Evolutionary conservation across 2,888 invertebrate species (phyloP).

Genomic region (Andrena flavipes): DNA sequence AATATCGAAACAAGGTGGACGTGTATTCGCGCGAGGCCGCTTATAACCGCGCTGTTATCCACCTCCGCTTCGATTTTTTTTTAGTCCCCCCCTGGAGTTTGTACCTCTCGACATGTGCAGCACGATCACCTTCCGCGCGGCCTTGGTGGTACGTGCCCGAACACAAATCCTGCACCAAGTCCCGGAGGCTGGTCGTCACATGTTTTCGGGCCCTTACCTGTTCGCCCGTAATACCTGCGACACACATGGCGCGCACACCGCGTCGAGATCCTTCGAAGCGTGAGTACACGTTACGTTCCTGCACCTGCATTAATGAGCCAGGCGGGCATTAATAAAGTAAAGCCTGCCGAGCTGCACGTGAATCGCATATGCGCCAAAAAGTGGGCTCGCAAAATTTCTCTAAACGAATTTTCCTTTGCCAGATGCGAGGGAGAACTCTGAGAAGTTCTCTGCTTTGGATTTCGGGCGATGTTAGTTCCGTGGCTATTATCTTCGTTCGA

Average conservation of each 20-base stretch:
- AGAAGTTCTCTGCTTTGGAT: background rate
- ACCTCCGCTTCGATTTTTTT: slow-evolving; percentile 52
- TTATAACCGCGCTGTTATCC: slow-evolving; percentile 61
- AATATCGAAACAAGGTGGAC: slow-evolving; percentile 65
- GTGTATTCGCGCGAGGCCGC: slow-evolving; percentile 50
- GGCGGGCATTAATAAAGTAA: slow-evolving; percentile 59
- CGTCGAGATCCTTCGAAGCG: slow-evolving; percentile 33
- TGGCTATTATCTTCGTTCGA: too few relatives aligned
- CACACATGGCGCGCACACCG: slow-evolving; percentile 73
- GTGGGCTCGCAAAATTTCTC: background rate
- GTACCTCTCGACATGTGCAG: slow-evolving; percentile 72
- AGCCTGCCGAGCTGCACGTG: slow-evolving; percentile 46
- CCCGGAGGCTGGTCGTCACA: slow-evolving; percentile 76
- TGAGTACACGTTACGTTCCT: slow-evolving; percentile 62
- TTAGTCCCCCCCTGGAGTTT: slow-evolving; percentile 16
- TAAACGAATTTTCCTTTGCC: background rate
- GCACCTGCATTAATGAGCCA: slow-evolving; percentile 70
- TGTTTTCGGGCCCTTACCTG: slow-evolving; percentile 76
- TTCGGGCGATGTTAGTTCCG: too few relatives aligned
- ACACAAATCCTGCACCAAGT: slow-evolving; percentile 57
- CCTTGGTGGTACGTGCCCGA: slow-evolving; percentile 71
- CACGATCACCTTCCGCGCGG: slow-evolving; percentile 71
- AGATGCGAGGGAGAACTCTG: background rate
- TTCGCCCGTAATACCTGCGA: slow-evolving; percentile 62
- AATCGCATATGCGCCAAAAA: slow-evolving; percentile 44